Conservation (phyloP, 2,888 invertebrate genomes). For the Dascillus cervinus region DNA sequence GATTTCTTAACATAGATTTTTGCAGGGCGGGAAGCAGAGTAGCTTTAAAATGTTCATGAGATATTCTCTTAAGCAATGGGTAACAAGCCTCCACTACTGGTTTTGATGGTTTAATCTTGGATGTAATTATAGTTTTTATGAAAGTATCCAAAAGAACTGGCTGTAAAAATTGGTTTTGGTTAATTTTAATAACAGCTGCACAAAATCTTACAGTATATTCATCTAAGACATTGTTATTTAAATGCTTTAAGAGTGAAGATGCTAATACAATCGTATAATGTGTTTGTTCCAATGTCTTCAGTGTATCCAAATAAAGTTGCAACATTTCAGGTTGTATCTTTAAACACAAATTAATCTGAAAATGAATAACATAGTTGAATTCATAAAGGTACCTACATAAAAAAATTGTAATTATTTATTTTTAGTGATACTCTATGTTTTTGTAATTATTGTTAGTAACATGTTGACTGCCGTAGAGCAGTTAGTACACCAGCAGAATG, state of each 20-base stretch:
- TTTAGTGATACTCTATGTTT: too few relatives aligned
- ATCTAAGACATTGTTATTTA: constrained; percentile 26
- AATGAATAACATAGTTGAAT: too few relatives aligned
- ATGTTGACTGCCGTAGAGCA: too few relatives aligned
- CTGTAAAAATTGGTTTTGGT: constrained; percentile 39
- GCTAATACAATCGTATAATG: constrained; percentile 56
- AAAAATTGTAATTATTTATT: too few relatives aligned
- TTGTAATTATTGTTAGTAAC: too few relatives aligned
- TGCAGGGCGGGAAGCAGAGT: constrained; percentile 76
- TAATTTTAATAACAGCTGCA: constrained; percentile 6
- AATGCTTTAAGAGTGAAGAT: constrained; percentile 55
- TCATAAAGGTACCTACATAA: too few relatives aligned
- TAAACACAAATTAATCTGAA: too few relatives aligned
- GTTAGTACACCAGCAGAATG: too few relatives aligned
- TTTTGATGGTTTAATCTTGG: constrained; percentile 66
- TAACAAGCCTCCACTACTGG: constrained; percentile 60
- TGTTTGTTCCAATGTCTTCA: constrained; percentile 41
- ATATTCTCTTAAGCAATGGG: constrained; percentile 56
- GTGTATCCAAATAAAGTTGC: constrained; percentile 37
- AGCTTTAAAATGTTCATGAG: constrained; percentile 62
- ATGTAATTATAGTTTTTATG: constrained; percentile 68
- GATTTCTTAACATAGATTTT: constrained; percentile 87
- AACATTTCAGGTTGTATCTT: too few relatives aligned
- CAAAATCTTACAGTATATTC: constrained; percentile 1
- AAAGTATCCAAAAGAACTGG: constrained; percentile 59